Evolutionary conservation across 2,113 vertebrate species (phyloP), one percentile per base, ranked within the genome.

Genomic region (Macrotus californicus): DNA sequence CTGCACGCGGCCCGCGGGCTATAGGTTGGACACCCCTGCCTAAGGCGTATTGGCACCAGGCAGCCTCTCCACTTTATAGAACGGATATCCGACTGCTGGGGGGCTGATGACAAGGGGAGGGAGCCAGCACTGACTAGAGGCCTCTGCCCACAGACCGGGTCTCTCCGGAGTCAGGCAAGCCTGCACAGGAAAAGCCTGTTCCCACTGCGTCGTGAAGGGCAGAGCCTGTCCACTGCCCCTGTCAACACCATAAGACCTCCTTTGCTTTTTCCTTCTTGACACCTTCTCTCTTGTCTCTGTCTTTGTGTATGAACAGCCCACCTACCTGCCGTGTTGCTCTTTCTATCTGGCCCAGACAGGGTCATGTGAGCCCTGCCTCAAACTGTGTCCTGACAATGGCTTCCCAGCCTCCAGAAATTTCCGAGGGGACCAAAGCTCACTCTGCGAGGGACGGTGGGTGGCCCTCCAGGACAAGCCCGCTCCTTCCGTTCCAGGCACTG

Each of bases 201-300:
- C 10, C 22, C 52, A 22, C 12, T 36, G 5, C 14, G 12, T 59
- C 3, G 0, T 12, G 19, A 34, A 52, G 12, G 26, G 11, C 5
- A 5, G 69, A 34, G 64, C 18, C 59, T 48, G 14, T n/a, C 22
- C 10, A 2, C 26, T 56, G 13, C 1, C 10, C 18, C 14, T 1
- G 10, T 8, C 84, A 36, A 43, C 1, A 5, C 6, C 22, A 39
- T 16, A 48, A 39, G 80, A 41, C 6, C 54, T 31, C 36, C 36
- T 94, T 94, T 15, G 2, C 21, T 56, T 43, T 48, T 69, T 46
- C 21, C 34, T 64, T 52, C 34, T 29, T 3, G 18, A 2, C 31
- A 7, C 18, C 39, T 43, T 31, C 46, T 22, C 22, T 83, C 67
- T 15, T 50, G 6, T 29, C 21, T 70, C 77, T 48, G 73, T 31